These are phyloP conservation scores for Pelosia muscerda DNA, from an alignment of 2,888 invertebrate species.

Conservation along the genomic window DNA sequence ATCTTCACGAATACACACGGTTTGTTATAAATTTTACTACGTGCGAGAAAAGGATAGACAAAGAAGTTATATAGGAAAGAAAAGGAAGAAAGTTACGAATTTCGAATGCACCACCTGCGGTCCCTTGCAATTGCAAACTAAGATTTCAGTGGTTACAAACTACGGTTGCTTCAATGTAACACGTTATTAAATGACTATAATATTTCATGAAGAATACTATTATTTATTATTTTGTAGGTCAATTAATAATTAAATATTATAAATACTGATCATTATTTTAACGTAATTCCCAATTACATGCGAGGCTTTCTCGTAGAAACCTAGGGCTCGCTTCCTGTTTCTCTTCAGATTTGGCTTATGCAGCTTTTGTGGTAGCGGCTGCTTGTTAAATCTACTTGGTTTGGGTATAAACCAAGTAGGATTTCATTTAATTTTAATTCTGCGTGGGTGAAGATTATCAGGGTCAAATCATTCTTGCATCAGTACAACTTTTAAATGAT, in stretches of 20 bases:
- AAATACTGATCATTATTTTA: neutral
- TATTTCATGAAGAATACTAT: neutral
- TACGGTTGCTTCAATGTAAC: slow-evolving; percentile 14
- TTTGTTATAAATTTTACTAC: slow-evolving; percentile 24
- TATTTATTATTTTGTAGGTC: neutral
- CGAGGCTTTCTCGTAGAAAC: neutral
- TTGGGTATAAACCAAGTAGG: no score
- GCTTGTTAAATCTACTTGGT: no score
- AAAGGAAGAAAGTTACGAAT: slow-evolving; percentile 22
- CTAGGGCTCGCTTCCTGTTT: no score
- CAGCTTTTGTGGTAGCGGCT: no score
- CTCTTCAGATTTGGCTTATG: no score
- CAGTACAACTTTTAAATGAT: no score
- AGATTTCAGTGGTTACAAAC: slow-evolving; percentile 32
- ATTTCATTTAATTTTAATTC: no score
- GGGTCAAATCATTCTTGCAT: no score
- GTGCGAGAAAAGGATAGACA: slow-evolving; percentile 23
- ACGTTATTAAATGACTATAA: slow-evolving; percentile 11
- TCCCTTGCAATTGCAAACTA: slow-evolving; percentile 39
- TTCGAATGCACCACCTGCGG: slow-evolving; percentile 41
- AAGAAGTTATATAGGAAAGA: slow-evolving; percentile 15
- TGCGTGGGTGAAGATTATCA: no score
- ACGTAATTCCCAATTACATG: neutral
- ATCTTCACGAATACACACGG: slow-evolving; percentile 15
- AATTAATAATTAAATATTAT: neutral